Evolutionary conservation across 2,797 vertebrate species (phyloP).

Genomic region (Columba guinea): DNA sequence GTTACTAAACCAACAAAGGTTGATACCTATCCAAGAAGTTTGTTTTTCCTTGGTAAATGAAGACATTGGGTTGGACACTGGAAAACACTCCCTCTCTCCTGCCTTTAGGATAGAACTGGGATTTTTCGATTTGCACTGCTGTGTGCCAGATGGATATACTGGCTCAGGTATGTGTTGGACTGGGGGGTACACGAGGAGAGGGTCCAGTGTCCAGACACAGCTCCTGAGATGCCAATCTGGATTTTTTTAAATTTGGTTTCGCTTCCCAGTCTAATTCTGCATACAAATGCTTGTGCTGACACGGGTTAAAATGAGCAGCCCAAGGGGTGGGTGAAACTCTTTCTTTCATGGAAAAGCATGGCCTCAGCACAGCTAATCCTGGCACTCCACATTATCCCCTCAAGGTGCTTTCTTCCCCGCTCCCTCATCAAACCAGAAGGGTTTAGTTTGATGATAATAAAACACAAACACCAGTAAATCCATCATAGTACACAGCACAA

Average conservation of each 20-base stretch:
- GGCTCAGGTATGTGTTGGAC: background rate
- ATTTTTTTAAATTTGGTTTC: background rate
- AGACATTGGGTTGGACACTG: background rate
- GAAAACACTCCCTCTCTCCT: background rate
- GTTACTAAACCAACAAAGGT: background rate
- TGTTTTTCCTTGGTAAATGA: conserved; percentile 21
- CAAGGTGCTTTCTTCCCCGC: background rate
- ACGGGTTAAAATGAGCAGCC: conserved; percentile 9
- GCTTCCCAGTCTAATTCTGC: background rate
- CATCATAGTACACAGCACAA: background rate
- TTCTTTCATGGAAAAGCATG: background rate
- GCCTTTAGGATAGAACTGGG: background rate
- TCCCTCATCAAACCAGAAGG: background rate
- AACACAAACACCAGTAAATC: background rate
- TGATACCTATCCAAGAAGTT: background rate
- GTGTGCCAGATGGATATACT: background rate
- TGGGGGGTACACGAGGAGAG: fast-evolving
- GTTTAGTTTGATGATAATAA: background rate
- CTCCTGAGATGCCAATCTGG: background rate
- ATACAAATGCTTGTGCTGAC: conserved; percentile 2
- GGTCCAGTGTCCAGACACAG: background rate
- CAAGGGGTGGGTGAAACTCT: conserved; percentile 14
- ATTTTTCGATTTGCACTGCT: background rate
- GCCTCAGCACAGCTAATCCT: background rate
- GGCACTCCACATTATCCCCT: background rate